phyloP scores from a whole-genome alignment of 2,888 invertebrate genomes.

The Brachyopa scutellaris region DNA sequence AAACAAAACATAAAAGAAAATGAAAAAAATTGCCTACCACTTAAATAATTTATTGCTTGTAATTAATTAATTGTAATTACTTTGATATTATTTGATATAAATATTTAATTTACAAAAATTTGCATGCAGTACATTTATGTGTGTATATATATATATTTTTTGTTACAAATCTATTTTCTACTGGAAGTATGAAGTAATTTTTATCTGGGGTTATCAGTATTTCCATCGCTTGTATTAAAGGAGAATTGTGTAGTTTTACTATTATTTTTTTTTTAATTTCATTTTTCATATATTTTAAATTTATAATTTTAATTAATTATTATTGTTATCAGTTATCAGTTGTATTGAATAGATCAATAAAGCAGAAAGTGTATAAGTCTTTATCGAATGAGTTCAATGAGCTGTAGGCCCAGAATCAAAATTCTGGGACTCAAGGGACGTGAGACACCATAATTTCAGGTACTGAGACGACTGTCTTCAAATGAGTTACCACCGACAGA shows the following conservation, averaged over 20 bases:
- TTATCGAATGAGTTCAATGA: not conserved
- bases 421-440: too few species aligned
- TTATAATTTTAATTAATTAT: slow-evolving; percentile 47
- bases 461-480: too few species aligned
- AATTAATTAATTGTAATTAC: slow-evolving; percentile 57
- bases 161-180: slow-evolving; percentile 36
- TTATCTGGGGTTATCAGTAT: slow-evolving; percentile 40
- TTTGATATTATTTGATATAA: slow-evolving; percentile 69
- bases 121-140: slow-evolving; percentile 31
- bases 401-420: not conserved
- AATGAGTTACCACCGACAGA: too few species aligned
- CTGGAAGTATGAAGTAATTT: slow-evolving; percentile 32
- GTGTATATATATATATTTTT: slow-evolving; percentile 22
- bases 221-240: slow-evolving; percentile 56
- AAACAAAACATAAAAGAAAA: not conserved
- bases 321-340: slow-evolving; percentile 63
- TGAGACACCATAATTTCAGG: too few species aligned
- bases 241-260: slow-evolving; percentile 7
- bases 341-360: slow-evolving; percentile 67
- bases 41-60: slow-evolving; percentile 70
- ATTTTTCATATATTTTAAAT: slow-evolving; percentile 45
- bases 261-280: slow-evolving; percentile 15
- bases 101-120: slow-evolving; percentile 37
- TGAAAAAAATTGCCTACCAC: slow-evolving; percentile 53
- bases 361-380: slow-evolving; percentile 65